Conservation (phyloP, 2,888 invertebrate species). For the Drosophila pullipes region DNA sequence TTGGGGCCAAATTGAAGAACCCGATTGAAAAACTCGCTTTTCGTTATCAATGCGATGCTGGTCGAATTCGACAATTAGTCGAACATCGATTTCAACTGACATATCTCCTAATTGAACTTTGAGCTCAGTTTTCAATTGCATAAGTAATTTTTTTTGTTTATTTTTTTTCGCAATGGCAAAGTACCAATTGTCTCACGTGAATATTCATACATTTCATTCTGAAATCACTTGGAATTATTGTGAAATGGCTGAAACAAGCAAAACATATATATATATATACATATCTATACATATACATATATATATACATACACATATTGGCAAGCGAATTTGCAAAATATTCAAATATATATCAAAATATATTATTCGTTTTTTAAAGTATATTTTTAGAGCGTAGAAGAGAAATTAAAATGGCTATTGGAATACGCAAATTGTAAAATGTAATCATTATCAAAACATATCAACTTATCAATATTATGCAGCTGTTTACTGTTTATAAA, state of each 20-base stretch:
- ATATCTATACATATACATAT: slow-evolving; percentile 2
- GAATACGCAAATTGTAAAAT: slow-evolving; percentile 43
- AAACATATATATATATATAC: neutral
- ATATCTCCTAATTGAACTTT: slow-evolving; percentile 36
- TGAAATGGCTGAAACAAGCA: neutral
- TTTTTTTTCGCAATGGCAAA: slow-evolving; percentile 19
- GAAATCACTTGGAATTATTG: slow-evolving; percentile 20
- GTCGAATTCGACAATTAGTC: slow-evolving; percentile 42
- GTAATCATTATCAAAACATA: neutral
- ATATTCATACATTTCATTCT: slow-evolving; percentile 19
- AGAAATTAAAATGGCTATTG: slow-evolving; percentile 10
- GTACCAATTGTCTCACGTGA: slow-evolving; percentile 67
- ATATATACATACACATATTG: slow-evolving; percentile 2
- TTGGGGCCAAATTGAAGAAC: slow-evolving; percentile 4
- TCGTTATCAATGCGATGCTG: slow-evolving; percentile 35
- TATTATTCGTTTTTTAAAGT: neutral
- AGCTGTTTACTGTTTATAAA: neutral
- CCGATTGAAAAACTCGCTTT: slow-evolving; percentile 2
- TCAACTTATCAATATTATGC: neutral
- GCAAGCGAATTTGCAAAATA: slow-evolving; percentile 36
- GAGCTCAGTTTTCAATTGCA: slow-evolving; percentile 24
- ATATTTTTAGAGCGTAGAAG: slow-evolving; percentile 37
- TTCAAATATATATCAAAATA: slow-evolving; percentile 5
- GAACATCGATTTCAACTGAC: slow-evolving; percentile 15
- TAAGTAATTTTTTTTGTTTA: slow-evolving; percentile 18